Evolutionary conservation across 2,888 invertebrate genomes (phyloP).

Genomic region (Lasioglossum lativentre): DNA sequence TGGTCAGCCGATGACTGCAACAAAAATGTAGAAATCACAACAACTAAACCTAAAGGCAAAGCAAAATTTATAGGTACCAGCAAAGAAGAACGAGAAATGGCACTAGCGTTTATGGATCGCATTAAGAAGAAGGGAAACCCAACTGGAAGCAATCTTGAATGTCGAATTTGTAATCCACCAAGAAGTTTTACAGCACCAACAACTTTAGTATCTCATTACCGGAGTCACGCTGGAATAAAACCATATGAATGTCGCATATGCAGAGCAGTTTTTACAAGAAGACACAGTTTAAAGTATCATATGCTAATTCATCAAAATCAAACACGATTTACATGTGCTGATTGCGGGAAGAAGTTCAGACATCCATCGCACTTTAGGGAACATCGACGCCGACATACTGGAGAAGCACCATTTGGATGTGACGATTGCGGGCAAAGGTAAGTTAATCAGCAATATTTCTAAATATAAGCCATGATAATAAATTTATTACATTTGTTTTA

Average conservation of each 20-base stretch:
- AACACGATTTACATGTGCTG: slow-evolving; percentile 86
- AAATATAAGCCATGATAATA: not conserved
- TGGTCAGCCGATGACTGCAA: slow-evolving; percentile 57
- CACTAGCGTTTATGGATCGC: slow-evolving; percentile 85
- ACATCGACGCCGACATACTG: slow-evolving; percentile 86
- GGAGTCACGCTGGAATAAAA: slow-evolving; percentile 88
- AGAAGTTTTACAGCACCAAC: slow-evolving; percentile 87
- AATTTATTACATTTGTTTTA: not conserved
- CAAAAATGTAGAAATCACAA: slow-evolving; percentile 54
- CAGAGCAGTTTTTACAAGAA: slow-evolving; percentile 86
- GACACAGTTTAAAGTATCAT: slow-evolving; percentile 88
- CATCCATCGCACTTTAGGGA: slow-evolving; percentile 87
- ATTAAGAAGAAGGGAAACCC: slow-evolving; percentile 83
- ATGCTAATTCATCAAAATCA: slow-evolving; percentile 87
- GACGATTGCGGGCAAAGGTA: slow-evolving; percentile 84
- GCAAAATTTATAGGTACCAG: slow-evolving; percentile 85
- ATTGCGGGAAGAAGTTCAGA: slow-evolving; percentile 87
- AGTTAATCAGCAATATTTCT: slow-evolving; percentile 10
- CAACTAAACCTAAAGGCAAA: slow-evolving; percentile 84
- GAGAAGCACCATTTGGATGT: slow-evolving; percentile 86
- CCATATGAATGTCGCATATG: slow-evolving; percentile 87
- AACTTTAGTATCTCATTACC: slow-evolving; percentile 87
- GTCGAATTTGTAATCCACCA: slow-evolving; percentile 86
- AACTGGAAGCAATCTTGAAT: slow-evolving; percentile 84
- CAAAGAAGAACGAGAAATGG: slow-evolving; percentile 85